These are phyloP conservation scores for Corythornis leucogaster DNA, from an alignment of 2,797 vertebrate genomes.

Conservation along the genomic window DNA sequence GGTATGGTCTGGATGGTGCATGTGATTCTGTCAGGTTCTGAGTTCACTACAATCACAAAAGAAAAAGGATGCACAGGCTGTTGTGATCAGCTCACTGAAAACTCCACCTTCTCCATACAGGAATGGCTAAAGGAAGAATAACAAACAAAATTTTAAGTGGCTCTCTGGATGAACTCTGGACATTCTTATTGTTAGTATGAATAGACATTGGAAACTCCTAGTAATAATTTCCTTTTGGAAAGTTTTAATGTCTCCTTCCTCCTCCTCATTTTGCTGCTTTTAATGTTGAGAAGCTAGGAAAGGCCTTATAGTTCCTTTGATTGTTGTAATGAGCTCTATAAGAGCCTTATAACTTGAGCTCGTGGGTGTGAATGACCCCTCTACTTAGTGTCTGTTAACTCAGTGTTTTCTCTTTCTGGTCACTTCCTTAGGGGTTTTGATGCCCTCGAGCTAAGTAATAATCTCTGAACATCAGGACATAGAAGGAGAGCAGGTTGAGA, in stretches of 20 bases:
- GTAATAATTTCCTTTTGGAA: slow-evolving; percentile 49
- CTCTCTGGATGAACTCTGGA: slow-evolving; percentile 48
- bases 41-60: not conserved
- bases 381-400: not conserved
- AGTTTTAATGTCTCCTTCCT: not conserved
- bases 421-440: not conserved
- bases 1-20: fast-evolving
- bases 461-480: not conserved
- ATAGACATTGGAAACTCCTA: not conserved
- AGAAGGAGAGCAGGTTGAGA: not conserved
- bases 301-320: not conserved
- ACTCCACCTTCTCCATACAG: not conserved
- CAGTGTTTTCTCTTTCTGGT: not conserved
- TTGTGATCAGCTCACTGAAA: not conserved
- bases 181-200: slow-evolving; percentile 31
- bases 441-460: not conserved
- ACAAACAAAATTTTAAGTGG: slow-evolving; percentile 21
- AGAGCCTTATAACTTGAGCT: not conserved
- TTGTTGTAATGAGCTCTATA: not conserved
- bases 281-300: slow-evolving; percentile 3
- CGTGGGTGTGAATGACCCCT: not conserved
- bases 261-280: slow-evolving; percentile 5
- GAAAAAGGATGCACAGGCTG: not conserved
- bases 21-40: not conserved
- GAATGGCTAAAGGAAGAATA: slow-evolving; percentile 19